Base-by-base conservation (phyloP, 37 sponge, comb jelly and placozoan genomes). In the Axinella damicornis region DNA sequence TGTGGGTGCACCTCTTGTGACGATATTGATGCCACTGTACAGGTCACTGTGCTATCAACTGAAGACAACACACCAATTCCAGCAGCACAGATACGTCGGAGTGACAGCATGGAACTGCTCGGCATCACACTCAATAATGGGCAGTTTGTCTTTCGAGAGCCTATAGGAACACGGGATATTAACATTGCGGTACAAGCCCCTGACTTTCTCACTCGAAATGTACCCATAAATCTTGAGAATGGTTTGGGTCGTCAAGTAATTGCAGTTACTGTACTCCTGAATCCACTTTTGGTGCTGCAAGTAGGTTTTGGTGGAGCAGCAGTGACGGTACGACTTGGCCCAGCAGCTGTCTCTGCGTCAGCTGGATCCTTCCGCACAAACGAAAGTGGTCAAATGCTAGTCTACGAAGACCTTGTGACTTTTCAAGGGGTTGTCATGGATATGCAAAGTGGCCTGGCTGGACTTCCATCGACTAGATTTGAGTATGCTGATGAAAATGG, bases 1-100 rank as follows among this genome's bases (percentile, higher is more conserved):
- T 80, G 81, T 69, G 69, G 57, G 15, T 80, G 81, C 30, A 5
- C 57, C 1, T 25, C 52, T 19, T 80, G 81, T n/a, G 55, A 67
- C 68, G 81, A 80, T 38, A 69, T 80, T 27, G 19, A 9, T 27
- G 57, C 69, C 13, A 53, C 35, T 5, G 69, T 80, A 4, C 18
- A 4, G 9, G 16, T 80, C 17, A 55, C 27, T 17, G 69, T 80
- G 34, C 35, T 28, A 13, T 20, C 17, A 11, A 21, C 53, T 20
- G 57, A 5, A 4, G 53, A 2, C 5, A 15, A 22, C 13, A 70
- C 13, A 18, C 66, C 21, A 6, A 69, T 80, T 37, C 2, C 57
- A 1, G 69, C 58, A 18, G 81, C 81, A 22, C 55, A 69, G 21
- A 37, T 80, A 2, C 32, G 30, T 22, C 34, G 52, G 24, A n/a